Evolutionary conservation across 1,140 invertebrate species (phyloP).

Genomic region (Uloborus diversus): DNA sequence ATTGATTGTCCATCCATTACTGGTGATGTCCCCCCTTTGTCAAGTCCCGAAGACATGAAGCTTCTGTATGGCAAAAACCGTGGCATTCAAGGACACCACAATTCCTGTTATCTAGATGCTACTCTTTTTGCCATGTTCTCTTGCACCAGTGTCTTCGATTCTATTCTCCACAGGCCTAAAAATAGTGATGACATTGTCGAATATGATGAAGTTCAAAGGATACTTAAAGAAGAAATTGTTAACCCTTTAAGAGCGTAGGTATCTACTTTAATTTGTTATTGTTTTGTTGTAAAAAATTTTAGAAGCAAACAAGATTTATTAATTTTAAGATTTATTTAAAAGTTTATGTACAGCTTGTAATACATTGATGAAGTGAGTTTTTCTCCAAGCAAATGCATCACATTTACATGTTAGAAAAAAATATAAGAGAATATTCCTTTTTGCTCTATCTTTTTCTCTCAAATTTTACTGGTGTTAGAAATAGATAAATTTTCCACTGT

Average conservation of each 20-base stretch:
- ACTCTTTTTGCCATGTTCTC: conserved; percentile 97
- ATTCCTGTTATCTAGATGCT: conserved; percentile 97
- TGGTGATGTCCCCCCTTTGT: conserved; percentile 82
- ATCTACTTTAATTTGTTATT: neutral
- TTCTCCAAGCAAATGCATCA: no score
- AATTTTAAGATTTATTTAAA: no score
- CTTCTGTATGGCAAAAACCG: conserved; percentile 65
- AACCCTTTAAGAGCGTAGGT: conserved; percentile 81
- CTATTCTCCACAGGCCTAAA: conserved; percentile 79
- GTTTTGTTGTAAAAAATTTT: no score
- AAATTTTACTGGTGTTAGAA: no score
- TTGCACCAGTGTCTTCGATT: conserved; percentile 93
- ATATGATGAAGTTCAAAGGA: conserved; percentile 85
- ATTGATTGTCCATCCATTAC: conserved; percentile 79
- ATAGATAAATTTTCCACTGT: no score
- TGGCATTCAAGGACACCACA: conserved; percentile 97
- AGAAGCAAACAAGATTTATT: no score
- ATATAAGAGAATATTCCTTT: no score
- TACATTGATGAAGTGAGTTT: no score
- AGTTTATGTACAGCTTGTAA: no score
- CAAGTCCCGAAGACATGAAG: conserved; percentile 59
- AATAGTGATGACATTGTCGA: conserved; percentile 79
- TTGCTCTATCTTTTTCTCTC: no score
- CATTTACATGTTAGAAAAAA: no score
- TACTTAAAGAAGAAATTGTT: conserved; percentile 94